phyloP scores from a whole-genome alignment of 2,888 invertebrate species.

The Ophion slaviceki region DNA sequence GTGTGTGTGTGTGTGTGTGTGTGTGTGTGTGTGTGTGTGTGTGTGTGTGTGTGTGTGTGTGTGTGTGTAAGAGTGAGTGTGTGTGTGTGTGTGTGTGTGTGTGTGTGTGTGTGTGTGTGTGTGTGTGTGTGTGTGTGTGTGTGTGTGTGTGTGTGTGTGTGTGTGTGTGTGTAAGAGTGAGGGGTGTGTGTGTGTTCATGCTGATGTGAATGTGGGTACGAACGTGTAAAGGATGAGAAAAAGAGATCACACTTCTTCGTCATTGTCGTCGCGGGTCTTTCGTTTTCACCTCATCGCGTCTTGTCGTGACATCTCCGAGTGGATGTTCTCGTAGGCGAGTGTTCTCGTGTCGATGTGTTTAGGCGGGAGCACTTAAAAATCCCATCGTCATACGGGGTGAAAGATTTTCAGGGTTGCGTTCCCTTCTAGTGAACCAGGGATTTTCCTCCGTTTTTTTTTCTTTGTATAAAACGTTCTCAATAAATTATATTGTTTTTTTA shows the following conservation, averaged over 20 bases:
- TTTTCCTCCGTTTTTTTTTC: not conserved
- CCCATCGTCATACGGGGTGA: not conserved
- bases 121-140: not conserved
- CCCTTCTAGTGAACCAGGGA: not conserved
- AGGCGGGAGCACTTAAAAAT: not conserved
- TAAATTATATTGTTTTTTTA: not conserved
- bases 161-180: constrained; percentile 5
- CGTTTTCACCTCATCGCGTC: constrained; percentile 9
- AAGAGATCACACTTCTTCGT: constrained; percentile 33
- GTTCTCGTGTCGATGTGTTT: not conserved
- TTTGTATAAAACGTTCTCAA: not conserved
- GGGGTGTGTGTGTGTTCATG: not conserved
- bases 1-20: not conserved
- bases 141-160: not conserved
- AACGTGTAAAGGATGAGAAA: constrained; percentile 10
- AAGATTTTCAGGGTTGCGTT: not conserved
- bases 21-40: not conserved
- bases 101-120: not conserved
- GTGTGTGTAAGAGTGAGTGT: not conserved
- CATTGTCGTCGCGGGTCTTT: not conserved
- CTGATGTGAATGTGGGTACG: too few relatives aligned
- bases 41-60: not conserved
- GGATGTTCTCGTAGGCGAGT: not conserved
- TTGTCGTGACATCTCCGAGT: constrained; percentile 30
- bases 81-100: too few relatives aligned